Evolutionary conservation across 2,797 vertebrate genomes (phyloP).

Genomic region (Poecilia picta): DNA sequence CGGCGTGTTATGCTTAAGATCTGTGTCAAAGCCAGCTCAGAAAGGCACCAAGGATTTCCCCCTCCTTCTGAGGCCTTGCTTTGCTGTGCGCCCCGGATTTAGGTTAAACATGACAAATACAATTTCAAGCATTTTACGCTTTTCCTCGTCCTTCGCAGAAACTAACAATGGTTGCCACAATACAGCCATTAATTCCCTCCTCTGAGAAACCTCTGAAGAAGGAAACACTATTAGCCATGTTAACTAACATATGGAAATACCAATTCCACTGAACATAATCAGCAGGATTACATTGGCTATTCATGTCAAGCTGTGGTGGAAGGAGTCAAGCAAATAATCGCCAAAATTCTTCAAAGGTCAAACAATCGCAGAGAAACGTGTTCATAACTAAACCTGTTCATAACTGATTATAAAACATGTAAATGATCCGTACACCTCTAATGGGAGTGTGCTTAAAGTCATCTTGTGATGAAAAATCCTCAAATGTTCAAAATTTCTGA

Average conservation of each 20-base stretch:
- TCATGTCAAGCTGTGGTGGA: constrained; percentile 58
- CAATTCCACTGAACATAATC: constrained; percentile 53
- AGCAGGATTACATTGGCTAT: constrained; percentile 69
- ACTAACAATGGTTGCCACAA: constrained; percentile 67
- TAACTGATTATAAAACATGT: not conserved
- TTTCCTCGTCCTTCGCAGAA: constrained; percentile 41
- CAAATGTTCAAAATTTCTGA: not conserved
- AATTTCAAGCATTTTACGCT: constrained; percentile 63
- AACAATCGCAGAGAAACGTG: constrained; percentile 43
- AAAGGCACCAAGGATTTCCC: constrained; percentile 68
- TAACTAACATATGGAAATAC: constrained; percentile 56
- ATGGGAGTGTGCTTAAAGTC: not conserved
- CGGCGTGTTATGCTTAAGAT: constrained; percentile 69
- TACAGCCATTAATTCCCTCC: constrained; percentile 60
- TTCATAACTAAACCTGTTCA: constrained; percentile 50
- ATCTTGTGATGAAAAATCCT: not conserved
- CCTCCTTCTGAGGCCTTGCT: constrained; percentile 61
- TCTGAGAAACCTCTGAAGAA: constrained; percentile 43
- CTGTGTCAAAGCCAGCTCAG: constrained; percentile 68
- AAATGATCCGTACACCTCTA: not conserved
- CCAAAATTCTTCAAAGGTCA: constrained; percentile 55
- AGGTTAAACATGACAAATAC: constrained; percentile 72
- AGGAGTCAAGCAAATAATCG: constrained; percentile 57
- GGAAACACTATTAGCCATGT: constrained; percentile 61
- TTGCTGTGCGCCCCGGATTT: constrained; percentile 49